Conservation (phyloP, 2,797 vertebrate genomes). For the Acanthurus lineatus region DNA sequence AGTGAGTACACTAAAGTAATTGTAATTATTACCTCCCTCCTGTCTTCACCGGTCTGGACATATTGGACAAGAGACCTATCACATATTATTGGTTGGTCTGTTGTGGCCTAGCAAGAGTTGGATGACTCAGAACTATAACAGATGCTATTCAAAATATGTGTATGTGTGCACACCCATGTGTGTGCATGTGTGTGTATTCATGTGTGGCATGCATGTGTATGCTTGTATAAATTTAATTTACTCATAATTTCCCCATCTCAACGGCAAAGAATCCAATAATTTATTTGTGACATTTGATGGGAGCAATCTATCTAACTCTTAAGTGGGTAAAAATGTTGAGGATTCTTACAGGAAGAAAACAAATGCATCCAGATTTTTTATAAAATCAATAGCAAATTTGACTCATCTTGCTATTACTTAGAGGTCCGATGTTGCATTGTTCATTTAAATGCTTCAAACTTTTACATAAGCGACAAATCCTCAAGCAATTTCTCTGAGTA, state of each 20-base stretch:
- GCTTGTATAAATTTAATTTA: constrained; percentile 37
- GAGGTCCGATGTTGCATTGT: background rate
- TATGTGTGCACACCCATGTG: background rate
- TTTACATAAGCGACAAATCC: constrained; percentile 1
- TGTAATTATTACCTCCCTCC: constrained; percentile 28
- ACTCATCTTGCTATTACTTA: background rate
- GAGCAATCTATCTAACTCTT: constrained; percentile 31
- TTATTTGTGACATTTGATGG: constrained; percentile 59
- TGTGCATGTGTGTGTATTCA: too few relatives aligned
- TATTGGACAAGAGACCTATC: constrained; percentile 20
- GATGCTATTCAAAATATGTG: constrained; percentile 29
- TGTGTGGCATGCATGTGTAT: background rate
- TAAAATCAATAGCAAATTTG: background rate
- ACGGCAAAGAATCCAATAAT: constrained; percentile 27
- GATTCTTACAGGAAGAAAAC: constrained; percentile 23
- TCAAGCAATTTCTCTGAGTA: constrained; percentile 20
- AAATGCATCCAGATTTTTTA: background rate
- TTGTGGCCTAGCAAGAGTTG: constrained; percentile 12
- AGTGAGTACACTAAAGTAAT: constrained; percentile 24
- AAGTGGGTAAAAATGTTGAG: constrained; percentile 17
- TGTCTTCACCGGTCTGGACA: constrained; percentile 2
- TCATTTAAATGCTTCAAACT: background rate
- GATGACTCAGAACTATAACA: constrained; percentile 33
- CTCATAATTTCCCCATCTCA: constrained; percentile 29
- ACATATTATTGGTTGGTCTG: constrained; percentile 19